Percentiles rank a stretch among this genome's conserved stretches.
Evolutionary conservation across 2,797 vertebrate species (phyloP).

Genomic region (Linurgus olivaceus): DNA sequence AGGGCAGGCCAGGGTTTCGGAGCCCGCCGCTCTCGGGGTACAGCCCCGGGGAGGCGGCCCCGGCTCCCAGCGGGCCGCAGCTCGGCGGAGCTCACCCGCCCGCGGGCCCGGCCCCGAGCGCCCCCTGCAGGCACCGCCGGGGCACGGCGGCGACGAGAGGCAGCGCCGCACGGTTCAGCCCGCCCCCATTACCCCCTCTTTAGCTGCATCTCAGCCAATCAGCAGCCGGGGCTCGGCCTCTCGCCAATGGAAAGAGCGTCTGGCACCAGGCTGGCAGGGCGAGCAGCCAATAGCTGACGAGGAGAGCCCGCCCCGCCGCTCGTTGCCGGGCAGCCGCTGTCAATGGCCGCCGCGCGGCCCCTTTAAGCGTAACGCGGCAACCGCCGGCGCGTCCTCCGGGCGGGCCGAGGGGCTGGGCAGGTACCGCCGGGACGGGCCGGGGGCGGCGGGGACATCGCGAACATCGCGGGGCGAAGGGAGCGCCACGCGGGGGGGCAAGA

Average conservation of each 20-base stretch:
- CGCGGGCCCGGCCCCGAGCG: background rate
- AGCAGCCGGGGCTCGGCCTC: rapidly evolving
- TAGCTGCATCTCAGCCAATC: background rate
- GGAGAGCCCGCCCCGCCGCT: background rate
- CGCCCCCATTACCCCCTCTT: rapidly evolving
- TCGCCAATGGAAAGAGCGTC: background rate
- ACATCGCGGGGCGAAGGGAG: background rate
- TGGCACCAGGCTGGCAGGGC: background rate
- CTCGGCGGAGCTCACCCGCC: rapidly evolving
- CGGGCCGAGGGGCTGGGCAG: background rate
- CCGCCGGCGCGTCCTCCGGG: background rate
- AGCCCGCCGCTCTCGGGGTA: background rate
- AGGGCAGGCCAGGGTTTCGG: too few relatives aligned
- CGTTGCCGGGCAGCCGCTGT: conserved; percentile 69
- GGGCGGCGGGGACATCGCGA: background rate
- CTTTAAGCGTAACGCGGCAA: conserved; percentile 47
- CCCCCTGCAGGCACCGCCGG: rapidly evolving
- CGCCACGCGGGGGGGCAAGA: too few relatives aligned
- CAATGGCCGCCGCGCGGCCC: conserved; percentile 4
- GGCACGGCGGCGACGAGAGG: rapidly evolving
- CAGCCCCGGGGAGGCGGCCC: rapidly evolving
- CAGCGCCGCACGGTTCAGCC: rapidly evolving
- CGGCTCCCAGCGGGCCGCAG: rapidly evolving
- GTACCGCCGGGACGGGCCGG: background rate
- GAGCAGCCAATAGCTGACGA: background rate